Percentiles rank a stretch among this genome's conserved stretches.
Evolutionary conservation across 2,113 vertebrate genomes (phyloP).

Genomic region (Siphamia tubifer): DNA sequence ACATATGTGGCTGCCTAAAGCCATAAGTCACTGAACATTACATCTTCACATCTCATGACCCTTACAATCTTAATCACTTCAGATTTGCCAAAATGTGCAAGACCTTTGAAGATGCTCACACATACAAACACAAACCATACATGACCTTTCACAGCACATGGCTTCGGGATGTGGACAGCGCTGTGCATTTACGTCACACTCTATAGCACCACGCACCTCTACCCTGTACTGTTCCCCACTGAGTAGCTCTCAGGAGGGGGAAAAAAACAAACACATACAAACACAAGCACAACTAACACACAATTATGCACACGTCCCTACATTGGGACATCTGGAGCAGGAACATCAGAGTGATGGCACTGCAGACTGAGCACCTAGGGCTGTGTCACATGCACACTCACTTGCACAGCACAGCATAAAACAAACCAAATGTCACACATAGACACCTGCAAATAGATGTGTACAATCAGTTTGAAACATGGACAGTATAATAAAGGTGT

Average conservation of each 20-base stretch:
- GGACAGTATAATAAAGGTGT: not conserved
- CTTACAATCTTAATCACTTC: not conserved
- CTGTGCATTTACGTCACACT: conserved; percentile 40
- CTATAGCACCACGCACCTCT: conserved; percentile 12
- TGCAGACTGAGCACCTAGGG: not conserved
- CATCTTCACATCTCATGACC: conserved; percentile 3
- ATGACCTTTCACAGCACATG: conserved; percentile 47
- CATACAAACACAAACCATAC: not conserved
- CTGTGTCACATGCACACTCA: not conserved
- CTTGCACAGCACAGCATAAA: not conserved
- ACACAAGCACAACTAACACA: conserved; percentile 2
- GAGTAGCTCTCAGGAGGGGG: conserved; percentile 14
- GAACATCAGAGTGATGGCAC: not conserved
- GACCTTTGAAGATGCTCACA: conserved; percentile 26
- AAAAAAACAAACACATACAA: conserved; percentile 4
- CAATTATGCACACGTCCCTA: not conserved
- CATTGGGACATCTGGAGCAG: conserved; percentile 2
- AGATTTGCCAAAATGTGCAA: conserved; percentile 12
- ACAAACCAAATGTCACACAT: not conserved
- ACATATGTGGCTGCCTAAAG: not conserved
- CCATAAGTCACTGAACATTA: not conserved
- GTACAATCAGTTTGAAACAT: too few species aligned
- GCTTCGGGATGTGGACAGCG: conserved; percentile 39
- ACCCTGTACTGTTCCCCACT: not conserved
- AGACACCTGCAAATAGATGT: not conserved